Percentiles rank a stretch among this genome's conserved stretches.
phyloP scores from a whole-genome alignment of 2,888 invertebrate species.

The Pimpla rufipes region DNA sequence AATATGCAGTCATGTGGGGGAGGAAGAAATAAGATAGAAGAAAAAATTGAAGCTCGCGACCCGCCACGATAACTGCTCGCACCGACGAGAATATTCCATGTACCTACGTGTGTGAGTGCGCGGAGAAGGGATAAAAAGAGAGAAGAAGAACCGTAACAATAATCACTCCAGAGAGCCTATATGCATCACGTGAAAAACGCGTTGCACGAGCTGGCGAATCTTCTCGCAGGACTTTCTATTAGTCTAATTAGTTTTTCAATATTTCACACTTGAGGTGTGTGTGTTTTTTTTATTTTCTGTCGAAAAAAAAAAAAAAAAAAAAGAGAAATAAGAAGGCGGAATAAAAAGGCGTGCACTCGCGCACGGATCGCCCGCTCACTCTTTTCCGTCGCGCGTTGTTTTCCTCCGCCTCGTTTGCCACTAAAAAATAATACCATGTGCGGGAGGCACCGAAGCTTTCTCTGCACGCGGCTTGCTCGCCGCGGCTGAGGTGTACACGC shows the following conservation, averaged over 20 bases:
- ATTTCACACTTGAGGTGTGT: too few relatives aligned
- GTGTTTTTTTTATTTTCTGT: too few relatives aligned
- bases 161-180: background rate
- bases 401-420: conserved; percentile 26
- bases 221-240: too few relatives aligned
- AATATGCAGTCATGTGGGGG: background rate
- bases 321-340: background rate
- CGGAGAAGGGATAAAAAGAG: conserved; percentile 1
- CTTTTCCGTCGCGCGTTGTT: conserved; percentile 43
- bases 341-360: conserved; percentile 27
- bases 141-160: conserved; percentile 23
- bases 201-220: background rate
- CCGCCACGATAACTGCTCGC: conserved; percentile 43
- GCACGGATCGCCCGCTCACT: conserved; percentile 20
- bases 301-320: background rate
- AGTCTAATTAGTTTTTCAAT: too few relatives aligned
- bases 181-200: background rate
- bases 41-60: conserved; percentile 15
- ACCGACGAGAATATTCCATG: conserved; percentile 32
- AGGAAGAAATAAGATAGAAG: conserved; percentile 18
- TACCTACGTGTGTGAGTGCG: background rate
- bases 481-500: conserved; percentile 32
- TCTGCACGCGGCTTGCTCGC: conserved; percentile 18
- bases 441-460: conserved; percentile 24
- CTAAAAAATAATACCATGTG: conserved; percentile 59